These are phyloP conservation scores for Nasua narica DNA, from an alignment of 2,797 vertebrate species.

Conservation along the genomic window DNA sequence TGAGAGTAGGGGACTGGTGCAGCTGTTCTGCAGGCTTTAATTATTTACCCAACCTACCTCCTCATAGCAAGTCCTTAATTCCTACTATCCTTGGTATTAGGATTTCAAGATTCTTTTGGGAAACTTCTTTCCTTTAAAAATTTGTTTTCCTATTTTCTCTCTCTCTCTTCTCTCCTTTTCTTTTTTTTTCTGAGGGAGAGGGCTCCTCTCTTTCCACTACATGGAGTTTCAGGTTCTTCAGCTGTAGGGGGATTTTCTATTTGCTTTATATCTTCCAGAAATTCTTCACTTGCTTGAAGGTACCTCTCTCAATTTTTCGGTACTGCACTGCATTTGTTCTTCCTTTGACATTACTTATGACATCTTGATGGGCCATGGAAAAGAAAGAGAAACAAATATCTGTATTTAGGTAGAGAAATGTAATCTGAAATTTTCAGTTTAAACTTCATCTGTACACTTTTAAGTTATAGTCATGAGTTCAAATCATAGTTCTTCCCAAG, in stretches of 20 bases:
- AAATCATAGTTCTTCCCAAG: neutral
- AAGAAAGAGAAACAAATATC: neutral
- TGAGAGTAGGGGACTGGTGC: neutral
- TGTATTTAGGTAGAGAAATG: neutral
- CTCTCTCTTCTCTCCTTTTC: too few relatives aligned
- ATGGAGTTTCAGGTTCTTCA: neutral
- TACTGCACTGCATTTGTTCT: neutral
- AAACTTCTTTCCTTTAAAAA: neutral
- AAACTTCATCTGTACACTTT: neutral
- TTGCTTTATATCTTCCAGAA: neutral
- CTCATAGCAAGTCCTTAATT: neutral
- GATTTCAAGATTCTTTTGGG: neutral
- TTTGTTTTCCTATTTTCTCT: neutral
- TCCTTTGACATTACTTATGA: neutral
- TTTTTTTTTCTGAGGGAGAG: neutral
- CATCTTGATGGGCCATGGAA: neutral
- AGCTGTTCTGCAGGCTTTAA: neutral
- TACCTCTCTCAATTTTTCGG: neutral
- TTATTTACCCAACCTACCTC: neutral
- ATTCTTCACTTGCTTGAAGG: neutral
- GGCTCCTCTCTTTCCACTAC: neutral
- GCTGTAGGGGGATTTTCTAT: neutral
- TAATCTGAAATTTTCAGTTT: constrained; percentile 3
- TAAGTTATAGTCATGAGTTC: neutral
- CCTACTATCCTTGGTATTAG: neutral